Evolutionary conservation across 1,140 invertebrate species (phyloP).

Genomic region (Helicoverpa zea): DNA sequence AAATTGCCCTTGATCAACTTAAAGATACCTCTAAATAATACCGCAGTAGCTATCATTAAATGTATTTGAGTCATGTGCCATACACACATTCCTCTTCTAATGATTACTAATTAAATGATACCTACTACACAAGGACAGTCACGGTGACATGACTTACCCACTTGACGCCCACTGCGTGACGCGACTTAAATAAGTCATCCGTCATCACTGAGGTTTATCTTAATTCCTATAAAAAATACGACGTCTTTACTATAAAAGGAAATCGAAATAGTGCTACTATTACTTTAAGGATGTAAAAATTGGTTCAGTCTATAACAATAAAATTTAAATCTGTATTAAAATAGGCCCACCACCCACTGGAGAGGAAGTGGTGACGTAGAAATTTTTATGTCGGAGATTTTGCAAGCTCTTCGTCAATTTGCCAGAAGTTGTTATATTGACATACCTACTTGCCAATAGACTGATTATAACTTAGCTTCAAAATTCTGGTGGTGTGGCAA

Average conservation of each 20-base stretch:
- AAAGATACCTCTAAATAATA: not conserved
- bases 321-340: not conserved
- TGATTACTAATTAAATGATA: constrained; percentile 34
- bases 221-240: constrained; percentile 10
- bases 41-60: not conserved
- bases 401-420: too few species aligned
- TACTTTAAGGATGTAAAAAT: not conserved
- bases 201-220: constrained; percentile 19
- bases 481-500: too few species aligned
- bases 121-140: constrained; percentile 29
- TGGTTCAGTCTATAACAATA: not conserved
- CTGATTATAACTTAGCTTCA: too few species aligned
- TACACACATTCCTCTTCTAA: constrained; percentile 20
- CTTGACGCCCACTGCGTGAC: constrained; percentile 16
- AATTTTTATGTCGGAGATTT: too few species aligned
- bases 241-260: not conserved
- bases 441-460: too few species aligned
- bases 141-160: constrained; percentile 17
- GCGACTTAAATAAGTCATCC: constrained; percentile 35
- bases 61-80: constrained; percentile 14
- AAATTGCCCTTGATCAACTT: too few species aligned
- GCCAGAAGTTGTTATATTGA: too few species aligned
- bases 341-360: too few species aligned
- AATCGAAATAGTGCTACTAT: not conserved
- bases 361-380: too few species aligned